Evolutionary conservation across 2,888 invertebrate genomes (phyloP), one percentile per base, ranked within the genome.

Genomic region (Nemurella pictetii): DNA sequence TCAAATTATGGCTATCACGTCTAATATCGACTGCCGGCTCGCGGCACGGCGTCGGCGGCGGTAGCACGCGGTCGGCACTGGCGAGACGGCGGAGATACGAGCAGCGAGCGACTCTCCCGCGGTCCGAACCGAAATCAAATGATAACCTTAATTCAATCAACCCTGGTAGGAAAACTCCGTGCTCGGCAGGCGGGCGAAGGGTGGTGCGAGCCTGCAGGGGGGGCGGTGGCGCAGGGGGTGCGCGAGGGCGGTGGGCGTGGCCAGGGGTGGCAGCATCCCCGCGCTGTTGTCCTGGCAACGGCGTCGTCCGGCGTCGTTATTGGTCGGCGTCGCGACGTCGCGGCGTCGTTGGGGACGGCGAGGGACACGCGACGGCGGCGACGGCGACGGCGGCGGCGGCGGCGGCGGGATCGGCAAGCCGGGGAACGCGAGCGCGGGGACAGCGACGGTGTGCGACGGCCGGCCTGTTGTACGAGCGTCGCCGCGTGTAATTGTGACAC

Each of bases 141-240:
- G 94, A 94, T 94, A 94, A 94, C 94, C 94, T 93, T 94, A 94
- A 94, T 94, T 94, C 94, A 94, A 94, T 94, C 94, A 94, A 55
- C 55, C 82, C 27, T 72, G 36, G 55, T 29, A 55, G 82, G 82
- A 82, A 82, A 82, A 82, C 82, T 36, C 82, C 55, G 20, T 55
- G 55, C 55, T 90, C 88, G 89, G 88, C 89, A 87, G 86, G 87
- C 87, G 86, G 87, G 86, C 87, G 86, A 84, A 86, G 85, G 87
- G 86, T 88, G 87, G 85, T 85, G 85, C 88, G 87, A 86, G 87
- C 90, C 91, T 90, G 91, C 85, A 84, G 84, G 86, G 85, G 85
- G n/a, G n/a, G 82, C 25, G 84, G 86, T 85, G 86, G 86, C 30
- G 84, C 84, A 83, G 84, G 73, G 91, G 91, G 91, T 91, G 92